These are phyloP conservation scores for Corythoichthys haematopterus DNA, from an alignment of 2,113 vertebrate genomes.

Conservation along the genomic window DNA sequence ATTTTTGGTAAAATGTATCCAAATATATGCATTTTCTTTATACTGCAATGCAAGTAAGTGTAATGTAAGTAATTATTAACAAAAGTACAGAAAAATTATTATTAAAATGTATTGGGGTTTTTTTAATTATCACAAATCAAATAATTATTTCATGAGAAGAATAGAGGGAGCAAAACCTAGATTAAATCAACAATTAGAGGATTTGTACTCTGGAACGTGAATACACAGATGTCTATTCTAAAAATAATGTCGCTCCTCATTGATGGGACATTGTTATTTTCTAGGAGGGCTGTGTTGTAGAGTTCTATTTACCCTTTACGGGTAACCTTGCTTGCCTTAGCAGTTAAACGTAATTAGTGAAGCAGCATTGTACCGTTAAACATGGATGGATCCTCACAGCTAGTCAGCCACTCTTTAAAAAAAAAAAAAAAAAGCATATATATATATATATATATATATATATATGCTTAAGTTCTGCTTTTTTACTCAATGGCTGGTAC, in stretches of 20 bases:
- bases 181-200: not conserved
- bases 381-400: too few relatives aligned
- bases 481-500: constrained; percentile 18
- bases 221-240: not conserved
- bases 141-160: not conserved
- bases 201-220: not conserved
- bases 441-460: too few relatives aligned
- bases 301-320: not conserved
- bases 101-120: not conserved
- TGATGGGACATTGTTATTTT: not conserved
- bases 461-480: constrained; percentile 50
- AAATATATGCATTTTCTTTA: too few relatives aligned
- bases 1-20: too few relatives aligned
- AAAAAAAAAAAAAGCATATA: too few relatives aligned
- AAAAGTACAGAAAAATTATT: not conserved
- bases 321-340: not conserved
- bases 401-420: not conserved
- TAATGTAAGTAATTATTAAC: not conserved
- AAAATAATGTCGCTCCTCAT: not conserved
- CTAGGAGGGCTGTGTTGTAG: not conserved
- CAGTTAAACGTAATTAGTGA: not conserved
- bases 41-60: too few relatives aligned
- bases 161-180: not conserved
- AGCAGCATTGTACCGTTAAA: not conserved
- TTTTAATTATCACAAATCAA: not conserved